Evolutionary conservation across 2,888 invertebrate genomes (phyloP).

Genomic region (Chloromyia formosa): DNA sequence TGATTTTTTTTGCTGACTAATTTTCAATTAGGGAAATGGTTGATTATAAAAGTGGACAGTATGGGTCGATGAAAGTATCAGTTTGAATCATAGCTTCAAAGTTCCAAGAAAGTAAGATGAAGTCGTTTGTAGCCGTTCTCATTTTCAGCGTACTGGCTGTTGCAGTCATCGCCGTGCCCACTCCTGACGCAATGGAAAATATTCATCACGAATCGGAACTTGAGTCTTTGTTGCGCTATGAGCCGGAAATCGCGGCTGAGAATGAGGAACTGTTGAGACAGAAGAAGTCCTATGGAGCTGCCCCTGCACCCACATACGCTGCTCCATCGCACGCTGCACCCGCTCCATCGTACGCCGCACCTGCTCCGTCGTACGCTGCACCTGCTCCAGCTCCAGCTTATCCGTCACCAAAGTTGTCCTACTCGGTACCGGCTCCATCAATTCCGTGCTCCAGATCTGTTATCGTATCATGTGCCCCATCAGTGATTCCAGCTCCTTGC

Average conservation of each 20-base stretch:
- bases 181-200: not conserved
- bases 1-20: not conserved
- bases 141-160: not conserved
- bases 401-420: slow-evolving; percentile 3
- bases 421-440: not conserved
- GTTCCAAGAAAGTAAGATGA: not conserved
- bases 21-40: not conserved
- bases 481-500: not conserved
- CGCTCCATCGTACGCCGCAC: not conserved
- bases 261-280: not conserved
- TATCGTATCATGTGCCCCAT: not conserved
- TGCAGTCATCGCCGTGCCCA: not conserved
- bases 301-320: not conserved
- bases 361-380: not conserved
- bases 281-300: slow-evolving; percentile 21
- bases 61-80: not conserved
- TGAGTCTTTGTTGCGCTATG: not conserved
- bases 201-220: not conserved
- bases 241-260: not conserved
- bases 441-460: slow-evolving; percentile 2
- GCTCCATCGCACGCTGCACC: not conserved
- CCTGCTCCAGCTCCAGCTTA: slow-evolving; percentile 9
- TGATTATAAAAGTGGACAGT: not conserved
- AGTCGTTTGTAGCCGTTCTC: not conserved
- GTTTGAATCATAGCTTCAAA: not conserved